These are phyloP conservation scores for Thaumatotibia leucotreta DNA, from an alignment of 1,140 invertebrate species.

Conservation along the genomic window DNA sequence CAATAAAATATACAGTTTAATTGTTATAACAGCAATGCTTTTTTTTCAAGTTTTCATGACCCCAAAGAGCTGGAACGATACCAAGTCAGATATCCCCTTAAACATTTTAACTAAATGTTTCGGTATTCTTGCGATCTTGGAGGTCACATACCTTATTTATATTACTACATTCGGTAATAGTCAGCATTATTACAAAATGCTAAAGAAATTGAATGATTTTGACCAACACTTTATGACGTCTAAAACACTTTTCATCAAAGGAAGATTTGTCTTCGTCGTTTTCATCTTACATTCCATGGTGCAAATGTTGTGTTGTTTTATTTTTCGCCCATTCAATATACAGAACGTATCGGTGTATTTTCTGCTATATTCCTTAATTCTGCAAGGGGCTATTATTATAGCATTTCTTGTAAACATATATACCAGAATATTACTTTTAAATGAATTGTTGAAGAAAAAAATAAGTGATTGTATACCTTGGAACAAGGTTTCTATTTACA, in stretches of 20 bases:
- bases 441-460: conserved; percentile 34
- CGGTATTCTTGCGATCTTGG: conserved; percentile 30
- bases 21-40: conserved; percentile 26
- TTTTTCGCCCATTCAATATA: conserved; percentile 31
- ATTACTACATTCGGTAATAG: conserved; percentile 34
- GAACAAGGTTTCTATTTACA: conserved; percentile 22
- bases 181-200: conserved; percentile 32
- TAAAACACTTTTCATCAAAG: conserved; percentile 28
- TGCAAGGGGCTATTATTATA: conserved; percentile 43
- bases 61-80: conserved; percentile 35
- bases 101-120: conserved; percentile 45
- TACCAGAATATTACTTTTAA: conserved; percentile 35
- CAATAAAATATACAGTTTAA: conserved; percentile 36
- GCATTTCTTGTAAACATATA: conserved; percentile 41
- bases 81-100: conserved; percentile 39
- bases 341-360: conserved; percentile 29
- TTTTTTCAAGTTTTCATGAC: conserved; percentile 18
- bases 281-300: conserved; percentile 29
- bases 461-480: conserved; percentile 17
- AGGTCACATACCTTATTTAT: conserved; percentile 40
- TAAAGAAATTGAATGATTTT: conserved; percentile 35
- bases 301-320: conserved; percentile 24
- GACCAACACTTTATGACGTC: conserved; percentile 36
- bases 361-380: conserved; percentile 34
- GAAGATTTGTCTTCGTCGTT: conserved; percentile 25